These are phyloP conservation scores for Ptilodon capucinus DNA, from an alignment of 2,888 invertebrate species.

Conservation along the genomic window DNA sequence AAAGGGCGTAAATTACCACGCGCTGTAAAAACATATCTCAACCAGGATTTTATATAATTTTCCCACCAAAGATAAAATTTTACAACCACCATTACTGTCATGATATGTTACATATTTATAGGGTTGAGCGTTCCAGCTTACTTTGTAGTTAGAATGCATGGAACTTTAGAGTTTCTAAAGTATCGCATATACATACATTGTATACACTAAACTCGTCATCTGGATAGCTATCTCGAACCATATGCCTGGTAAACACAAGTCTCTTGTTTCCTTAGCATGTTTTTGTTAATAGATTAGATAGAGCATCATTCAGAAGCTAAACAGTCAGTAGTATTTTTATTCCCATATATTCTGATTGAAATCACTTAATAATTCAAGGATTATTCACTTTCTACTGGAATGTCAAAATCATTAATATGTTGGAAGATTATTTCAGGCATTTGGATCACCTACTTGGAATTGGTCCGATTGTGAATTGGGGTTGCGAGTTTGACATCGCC, in stretches of 20 bases:
- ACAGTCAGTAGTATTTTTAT: too few relatives aligned
- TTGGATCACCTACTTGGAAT: neutral
- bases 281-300: neutral
- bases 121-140: neutral
- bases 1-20: too few relatives aligned
- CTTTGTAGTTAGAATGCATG: neutral
- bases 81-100: neutral
- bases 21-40: too few relatives aligned
- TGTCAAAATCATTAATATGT: too few relatives aligned
- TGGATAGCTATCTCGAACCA: neutral
- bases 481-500: constrained; percentile 31
- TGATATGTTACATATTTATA: neutral
- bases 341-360: too few relatives aligned
- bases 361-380: too few relatives aligned
- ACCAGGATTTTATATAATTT: too few relatives aligned
- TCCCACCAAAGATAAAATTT: neutral
- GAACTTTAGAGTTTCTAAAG: neutral
- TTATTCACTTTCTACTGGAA: too few relatives aligned
- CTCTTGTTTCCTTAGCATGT: neutral
- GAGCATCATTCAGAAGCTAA: too few relatives aligned
- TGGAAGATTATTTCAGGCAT: neutral
- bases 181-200: neutral
- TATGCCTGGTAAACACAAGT: neutral
- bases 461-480: constrained; percentile 1
- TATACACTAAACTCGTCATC: neutral